Base-by-base conservation (phyloP, 2,113 vertebrate species). In the Turdus rufiventris region DNA sequence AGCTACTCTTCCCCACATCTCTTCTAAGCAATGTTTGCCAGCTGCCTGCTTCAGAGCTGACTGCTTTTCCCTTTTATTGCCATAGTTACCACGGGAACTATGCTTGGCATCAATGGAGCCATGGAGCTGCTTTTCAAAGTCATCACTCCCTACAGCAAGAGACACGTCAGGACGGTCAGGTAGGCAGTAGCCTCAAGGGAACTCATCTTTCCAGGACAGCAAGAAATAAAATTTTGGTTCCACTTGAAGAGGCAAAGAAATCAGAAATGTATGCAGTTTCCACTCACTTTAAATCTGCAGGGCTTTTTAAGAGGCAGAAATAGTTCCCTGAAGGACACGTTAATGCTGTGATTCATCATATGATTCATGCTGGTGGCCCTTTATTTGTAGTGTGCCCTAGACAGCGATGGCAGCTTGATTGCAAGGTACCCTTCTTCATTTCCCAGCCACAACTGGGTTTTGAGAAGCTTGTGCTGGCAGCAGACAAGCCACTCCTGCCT, bases 41-140 rank as follows among this genome's bases (percentile, higher is more conserved):
- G 47, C 60, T 1, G 3, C 31, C 34, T 93, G 63, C 79, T 88
- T 80, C 54, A 63, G 51, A 57, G 43, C 90, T 96, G 68, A 95
- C 40, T 88, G n/a, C 8, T 73, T 93, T 91, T 94, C 50, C 96
- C 68, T 96, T 91, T 93, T 85, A 31, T 85, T 91, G 84, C 29
- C 12, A 57, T 65, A 99, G 99, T 98, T 89, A 97, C 98, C 77
- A 98, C 98, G 4, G 98, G 98, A 85, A 97, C 98, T 58, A 94
- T 98, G 33, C 96, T 99, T 65, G 99, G 98, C 38, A 97, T 98
- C 93, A 99, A 98, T 54, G 97, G 98, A 87, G 98, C 98, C 3
- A 97, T 99, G 97, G 99, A 99, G 38, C 94, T 98, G 63, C 97
- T 99, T 91, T 98, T 99, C 97, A 95, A 95, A 76, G 97, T 98